phyloP scores from a whole-genome alignment of 2,113 vertebrate species.

The Bambusicola thoracicus region DNA sequence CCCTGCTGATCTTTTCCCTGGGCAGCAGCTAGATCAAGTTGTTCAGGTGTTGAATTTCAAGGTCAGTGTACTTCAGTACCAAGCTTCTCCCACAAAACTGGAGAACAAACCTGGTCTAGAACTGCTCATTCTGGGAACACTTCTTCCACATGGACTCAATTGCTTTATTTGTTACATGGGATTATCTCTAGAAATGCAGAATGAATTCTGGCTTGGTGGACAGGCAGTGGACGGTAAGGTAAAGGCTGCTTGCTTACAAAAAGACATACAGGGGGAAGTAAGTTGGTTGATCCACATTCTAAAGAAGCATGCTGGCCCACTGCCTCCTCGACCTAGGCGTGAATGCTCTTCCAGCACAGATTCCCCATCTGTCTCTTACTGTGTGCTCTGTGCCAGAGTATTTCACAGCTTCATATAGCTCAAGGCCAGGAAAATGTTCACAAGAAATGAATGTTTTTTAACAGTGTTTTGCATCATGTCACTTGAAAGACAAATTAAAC shows the following conservation, averaged over 20 bases:
- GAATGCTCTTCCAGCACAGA: constrained; percentile 42
- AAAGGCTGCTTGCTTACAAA: neutral
- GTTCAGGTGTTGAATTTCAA: neutral
- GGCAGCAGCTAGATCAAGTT: neutral
- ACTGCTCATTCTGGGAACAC: neutral
- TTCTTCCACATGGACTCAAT: rapidly evolving
- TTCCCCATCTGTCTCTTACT: constrained; percentile 28
- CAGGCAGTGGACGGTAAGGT: neutral
- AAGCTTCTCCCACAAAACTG: neutral
- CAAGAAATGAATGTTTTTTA: neutral
- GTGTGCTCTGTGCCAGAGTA: constrained; percentile 1
- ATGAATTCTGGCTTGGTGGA: neutral
- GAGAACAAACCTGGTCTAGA: neutral
- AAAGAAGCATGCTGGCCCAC: neutral
- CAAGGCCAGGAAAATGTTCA: constrained; percentile 4
- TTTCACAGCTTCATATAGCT: constrained; percentile 40
- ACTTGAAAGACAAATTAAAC: neutral
- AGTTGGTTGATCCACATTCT: neutral
- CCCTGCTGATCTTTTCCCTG: neutral
- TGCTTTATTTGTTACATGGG: neutral
- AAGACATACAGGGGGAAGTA: neutral
- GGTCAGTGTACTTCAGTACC: neutral
- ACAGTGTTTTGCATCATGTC: neutral
- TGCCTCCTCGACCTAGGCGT: constrained; percentile 1
- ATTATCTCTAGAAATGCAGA: neutral